Base-by-base conservation (phyloP, 1,140 invertebrate genomes). In the Drosophila gunungcola region DNA sequence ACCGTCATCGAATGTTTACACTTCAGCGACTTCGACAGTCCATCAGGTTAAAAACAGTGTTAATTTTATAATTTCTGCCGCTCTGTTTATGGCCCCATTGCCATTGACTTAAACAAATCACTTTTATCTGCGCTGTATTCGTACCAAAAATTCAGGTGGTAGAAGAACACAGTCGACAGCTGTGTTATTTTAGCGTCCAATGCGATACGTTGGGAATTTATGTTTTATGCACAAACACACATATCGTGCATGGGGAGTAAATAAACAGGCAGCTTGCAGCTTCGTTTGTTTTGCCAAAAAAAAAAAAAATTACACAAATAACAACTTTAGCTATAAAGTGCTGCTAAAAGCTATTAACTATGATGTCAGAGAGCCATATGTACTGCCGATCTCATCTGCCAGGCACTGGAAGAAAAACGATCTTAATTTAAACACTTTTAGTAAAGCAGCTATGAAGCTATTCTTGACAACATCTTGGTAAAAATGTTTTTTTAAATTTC, bases 171-270 rank as follows among this genome's bases (percentile, higher is more conserved):
- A n/a, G 32, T 13, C 55, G 36, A 39, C 36, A 70, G 52, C 76
- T 84, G 84, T 80, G 65, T 80, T 88, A 67, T 88, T 83, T 88
- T 73, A 83, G 45, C 49, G 46, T 55, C 77, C 70, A 80, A 55
- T 62, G 58, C 58, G 54, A 81, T 55, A 21, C 25, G 36, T 4
- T 21, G 34, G 67, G 36, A 45, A 70, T 70, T 76, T 68, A 86
- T 86, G 60, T 76, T 78, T 80, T 67, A 80, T 85, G 61, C 52
- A 78, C 74, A 85, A 57, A 58, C 34, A 55, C 61, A 53, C 11
- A 67, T n/a, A 21, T 48, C 12, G 12, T 12, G 10, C n/a, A 29
- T 7, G n/a, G 32, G 43, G 4, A 65, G 61, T 65, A 72, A 85
- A 73, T 78, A 86, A 83, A 83, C 73, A 88, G 51, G 68, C 49